Conservation (phyloP, 2,797 vertebrate genomes). For the Huso huso region DNA sequence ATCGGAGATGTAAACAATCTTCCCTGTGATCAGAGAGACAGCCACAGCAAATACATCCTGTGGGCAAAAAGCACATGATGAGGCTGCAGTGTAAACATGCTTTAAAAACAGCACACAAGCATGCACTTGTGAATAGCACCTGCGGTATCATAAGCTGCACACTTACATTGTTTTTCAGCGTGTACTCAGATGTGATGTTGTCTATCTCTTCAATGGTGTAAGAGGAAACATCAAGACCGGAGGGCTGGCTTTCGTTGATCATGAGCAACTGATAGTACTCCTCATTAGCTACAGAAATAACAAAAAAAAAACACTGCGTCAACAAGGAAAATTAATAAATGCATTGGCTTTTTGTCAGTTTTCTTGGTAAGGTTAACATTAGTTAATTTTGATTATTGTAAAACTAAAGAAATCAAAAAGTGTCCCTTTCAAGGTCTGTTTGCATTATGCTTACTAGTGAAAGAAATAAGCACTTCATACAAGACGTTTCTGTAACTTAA, state of each 20-base stretch:
- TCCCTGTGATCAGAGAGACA: constrained; percentile 75
- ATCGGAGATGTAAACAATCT: constrained; percentile 70
- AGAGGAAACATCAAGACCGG: constrained; percentile 46
- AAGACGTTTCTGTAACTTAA: too few relatives aligned
- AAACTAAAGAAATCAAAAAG: background rate
- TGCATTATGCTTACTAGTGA: too few relatives aligned
- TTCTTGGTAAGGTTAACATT: too few relatives aligned
- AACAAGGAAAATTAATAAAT: background rate
- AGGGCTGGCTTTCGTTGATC: constrained; percentile 53
- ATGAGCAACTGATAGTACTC: constrained; percentile 76
- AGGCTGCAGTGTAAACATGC: background rate
- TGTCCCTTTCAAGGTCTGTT: too few relatives aligned
- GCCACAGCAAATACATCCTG: constrained; percentile 80
- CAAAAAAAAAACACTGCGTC: background rate
- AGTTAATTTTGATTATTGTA: background rate
- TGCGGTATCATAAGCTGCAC: background rate
- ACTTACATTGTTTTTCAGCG: constrained; percentile 80
- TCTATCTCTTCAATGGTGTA: constrained; percentile 75
- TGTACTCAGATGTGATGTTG: constrained; percentile 71
- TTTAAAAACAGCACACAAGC: constrained; percentile 29
- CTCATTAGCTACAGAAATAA: constrained; percentile 61
- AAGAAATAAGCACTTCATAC: too few relatives aligned
- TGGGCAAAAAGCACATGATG: constrained; percentile 11
- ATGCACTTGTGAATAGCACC: constrained; percentile 20
- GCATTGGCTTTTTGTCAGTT: too few relatives aligned